These are phyloP conservation scores for Scaptodrosophila lebanonensis DNA, from an alignment of 1,140 invertebrate genomes.

Conservation along the genomic window DNA sequence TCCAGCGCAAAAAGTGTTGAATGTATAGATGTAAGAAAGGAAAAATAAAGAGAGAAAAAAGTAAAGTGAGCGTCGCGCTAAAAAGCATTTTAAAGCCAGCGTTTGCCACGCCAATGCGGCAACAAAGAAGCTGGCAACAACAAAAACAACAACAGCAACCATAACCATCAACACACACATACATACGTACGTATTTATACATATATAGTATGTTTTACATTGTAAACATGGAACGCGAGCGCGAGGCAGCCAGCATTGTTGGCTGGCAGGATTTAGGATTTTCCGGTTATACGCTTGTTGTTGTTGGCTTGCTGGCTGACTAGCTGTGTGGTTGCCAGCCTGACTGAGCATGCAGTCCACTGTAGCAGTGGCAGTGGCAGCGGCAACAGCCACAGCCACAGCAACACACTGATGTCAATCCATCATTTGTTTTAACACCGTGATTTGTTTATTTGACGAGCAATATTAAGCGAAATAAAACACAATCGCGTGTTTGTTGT, in stretches of 20 bases:
- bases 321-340: conserved; percentile 25
- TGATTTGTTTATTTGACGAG: conserved; percentile 64
- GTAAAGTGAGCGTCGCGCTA: conserved; percentile 40
- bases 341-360: background rate
- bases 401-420: conserved; percentile 48
- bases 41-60: conserved; percentile 26
- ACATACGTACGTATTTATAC: background rate
- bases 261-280: conserved; percentile 47
- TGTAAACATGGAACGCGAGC: conserved; percentile 14
- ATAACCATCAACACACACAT: conserved; percentile 14
- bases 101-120: conserved; percentile 41
- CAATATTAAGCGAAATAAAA: conserved; percentile 49
- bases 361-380: background rate
- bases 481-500: conserved; percentile 33
- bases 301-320: conserved; percentile 36
- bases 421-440: conserved; percentile 63
- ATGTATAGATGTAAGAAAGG: too few relatives aligned
- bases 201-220: conserved; percentile 33
- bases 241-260: conserved; percentile 34
- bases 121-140: conserved; percentile 39
- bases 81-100: conserved; percentile 50
- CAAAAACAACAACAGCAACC: conserved; percentile 28
- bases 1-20: conserved; percentile 57
- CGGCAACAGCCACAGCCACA: conserved; percentile 11
- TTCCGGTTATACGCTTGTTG: conserved; percentile 35